These are phyloP conservation scores for Mesocentrotus franciscanus DNA, from an alignment of 53 echinoderm and acorn worm species.

Conservation along the genomic window DNA sequence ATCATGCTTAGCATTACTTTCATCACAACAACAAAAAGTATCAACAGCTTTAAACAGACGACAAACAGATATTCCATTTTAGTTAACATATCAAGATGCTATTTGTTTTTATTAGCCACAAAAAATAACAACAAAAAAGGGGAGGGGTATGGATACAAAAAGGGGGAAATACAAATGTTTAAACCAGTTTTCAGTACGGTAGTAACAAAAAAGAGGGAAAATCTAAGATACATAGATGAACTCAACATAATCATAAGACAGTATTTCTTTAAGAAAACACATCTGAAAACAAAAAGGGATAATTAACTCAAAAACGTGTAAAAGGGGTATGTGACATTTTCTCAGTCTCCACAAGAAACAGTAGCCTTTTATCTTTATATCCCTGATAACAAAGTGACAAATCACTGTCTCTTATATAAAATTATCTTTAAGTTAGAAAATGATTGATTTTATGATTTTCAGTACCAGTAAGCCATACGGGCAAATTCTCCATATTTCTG, in stretches of 20 bases:
- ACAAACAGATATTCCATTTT: neutral
- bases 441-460: neutral
- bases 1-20: too few relatives aligned
- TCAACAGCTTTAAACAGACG: neutral
- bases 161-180: slow-evolving; percentile 11
- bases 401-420: too few relatives aligned
- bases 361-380: neutral
- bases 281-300: neutral
- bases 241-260: neutral
- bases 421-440: neutral
- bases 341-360: neutral
- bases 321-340: neutral
- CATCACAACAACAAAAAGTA: neutral
- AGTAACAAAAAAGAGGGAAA: slow-evolving; percentile 12
- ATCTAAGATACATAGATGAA: neutral
- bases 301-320: neutral
- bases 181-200: neutral
- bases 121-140: slow-evolving; percentile 50
- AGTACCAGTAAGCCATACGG: too few relatives aligned
- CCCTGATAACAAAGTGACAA: too few relatives aligned
- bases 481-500: neutral
- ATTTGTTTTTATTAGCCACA: slow-evolving; percentile 66
- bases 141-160: slow-evolving; percentile 53
- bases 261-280: neutral
- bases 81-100: slow-evolving; percentile 67